Base-by-base conservation (phyloP, 1,140 invertebrate species). In the Hyposmocoma kahamanoa region DNA sequence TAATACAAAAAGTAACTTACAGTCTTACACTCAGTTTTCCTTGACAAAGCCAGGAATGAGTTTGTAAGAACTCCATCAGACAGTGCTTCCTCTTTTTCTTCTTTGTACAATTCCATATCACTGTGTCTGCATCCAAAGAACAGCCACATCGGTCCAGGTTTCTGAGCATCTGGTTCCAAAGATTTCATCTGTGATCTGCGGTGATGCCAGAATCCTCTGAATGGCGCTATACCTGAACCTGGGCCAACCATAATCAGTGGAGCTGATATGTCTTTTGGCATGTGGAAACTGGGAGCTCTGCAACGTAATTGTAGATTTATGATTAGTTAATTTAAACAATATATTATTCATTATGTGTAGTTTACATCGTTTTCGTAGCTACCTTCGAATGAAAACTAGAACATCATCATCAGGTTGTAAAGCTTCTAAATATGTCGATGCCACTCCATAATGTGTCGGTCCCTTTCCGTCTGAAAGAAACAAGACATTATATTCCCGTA, bases 161-260 rank as follows among this genome's bases (percentile, higher is more conserved):
- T 68, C 5, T 59, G 46, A 4, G 49, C 50, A 13, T 60, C 53
- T 2, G 48, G 45, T 21, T 22, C 22, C 17, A 62, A 28, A 43
- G 67, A 36, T 26, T 60, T 58, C 2, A 73, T 66, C 28, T 79
- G 67, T 50, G 70, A 59, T 51, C 71, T 66, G 49, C 86, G 89
- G 62, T 97, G 93, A 70, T 97, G 93, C 96, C 96, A 97, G 65
- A 97, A 97, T n/a, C 93, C 92, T 75, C 96, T 89, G 75, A 97
- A 97, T 0, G 96, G 96, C 0, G 96, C 96, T 8, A 97, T 95
- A 18, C 96, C 96, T 0, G 97, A 99, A 26, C 90, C 97, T 9
- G 98, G 97, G 19, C 98, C 97, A 30, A 99, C 95, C 73, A 99
- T 89, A 49, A 99, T 93, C 8, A 99, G 91, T 0, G 98, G 97